phyloP scores from a whole-genome alignment of 2,888 invertebrate genomes.

The Tryphoninae sp. region DNA sequence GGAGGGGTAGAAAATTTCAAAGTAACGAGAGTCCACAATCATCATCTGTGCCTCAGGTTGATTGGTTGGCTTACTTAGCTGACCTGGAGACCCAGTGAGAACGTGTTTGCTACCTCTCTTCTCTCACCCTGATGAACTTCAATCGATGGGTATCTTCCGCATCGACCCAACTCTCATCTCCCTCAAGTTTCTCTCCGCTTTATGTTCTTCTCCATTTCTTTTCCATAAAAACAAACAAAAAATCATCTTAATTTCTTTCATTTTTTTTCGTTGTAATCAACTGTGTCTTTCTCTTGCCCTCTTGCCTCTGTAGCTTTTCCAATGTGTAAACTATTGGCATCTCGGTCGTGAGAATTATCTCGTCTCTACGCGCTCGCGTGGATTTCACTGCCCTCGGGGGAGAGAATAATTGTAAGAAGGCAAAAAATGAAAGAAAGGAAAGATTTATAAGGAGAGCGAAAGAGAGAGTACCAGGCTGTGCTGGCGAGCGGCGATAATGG shows the following conservation, averaged over 20 bases:
- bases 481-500: neutral
- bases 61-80: constrained; percentile 77
- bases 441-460: neutral
- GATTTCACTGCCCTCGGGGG: neutral
- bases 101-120: constrained; percentile 62
- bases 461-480: neutral
- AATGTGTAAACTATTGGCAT: neutral
- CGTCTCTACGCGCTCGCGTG: neutral
- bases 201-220: constrained; percentile 17
- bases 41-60: constrained; percentile 59
- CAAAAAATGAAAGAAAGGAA: neutral
- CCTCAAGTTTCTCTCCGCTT: constrained; percentile 7
- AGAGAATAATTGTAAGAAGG: neutral
- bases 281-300: neutral
- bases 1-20: neutral
- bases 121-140: constrained; percentile 72
- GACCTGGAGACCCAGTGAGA: constrained; percentile 79
- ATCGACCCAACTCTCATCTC: neutral
- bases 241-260: constrained; percentile 2
- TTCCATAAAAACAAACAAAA: neutral
- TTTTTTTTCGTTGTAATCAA: neutral
- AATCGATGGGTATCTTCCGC: constrained; percentile 32
- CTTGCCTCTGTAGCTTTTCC: neutral
- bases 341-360: neutral
- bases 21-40: constrained; percentile 40